phyloP scores from a whole-genome alignment of 2,113 vertebrate genomes.

The Pseudorectes ferrugineus region DNA sequence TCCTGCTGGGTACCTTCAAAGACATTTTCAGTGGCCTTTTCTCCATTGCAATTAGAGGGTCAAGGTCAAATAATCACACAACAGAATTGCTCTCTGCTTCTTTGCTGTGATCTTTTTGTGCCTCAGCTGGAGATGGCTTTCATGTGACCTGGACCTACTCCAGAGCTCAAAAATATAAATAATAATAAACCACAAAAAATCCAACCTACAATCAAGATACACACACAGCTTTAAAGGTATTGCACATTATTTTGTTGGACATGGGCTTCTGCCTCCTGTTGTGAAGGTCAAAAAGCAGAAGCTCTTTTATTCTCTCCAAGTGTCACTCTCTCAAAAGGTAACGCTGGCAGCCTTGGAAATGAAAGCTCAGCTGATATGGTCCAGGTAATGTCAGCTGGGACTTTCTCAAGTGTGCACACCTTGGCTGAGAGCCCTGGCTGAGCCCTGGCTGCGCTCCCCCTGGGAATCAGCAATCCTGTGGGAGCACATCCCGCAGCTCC shows the following conservation, averaged over 20 bases:
- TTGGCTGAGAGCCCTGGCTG: background rate
- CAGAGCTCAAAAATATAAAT: background rate
- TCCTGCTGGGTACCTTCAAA: background rate
- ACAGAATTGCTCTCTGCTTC: background rate
- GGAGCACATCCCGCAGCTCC: fast-evolving
- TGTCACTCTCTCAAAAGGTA: background rate
- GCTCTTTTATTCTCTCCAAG: background rate
- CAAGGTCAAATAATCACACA: background rate
- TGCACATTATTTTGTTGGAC: background rate
- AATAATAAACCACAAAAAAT: background rate
- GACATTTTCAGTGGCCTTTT: background rate
- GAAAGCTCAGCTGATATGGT: background rate
- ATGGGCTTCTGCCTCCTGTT: background rate
- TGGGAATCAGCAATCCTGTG: fast-evolving
- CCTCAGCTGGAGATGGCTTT: background rate
- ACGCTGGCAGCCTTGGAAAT: background rate
- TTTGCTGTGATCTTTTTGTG: background rate
- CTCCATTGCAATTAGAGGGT: background rate
- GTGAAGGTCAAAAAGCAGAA: background rate
- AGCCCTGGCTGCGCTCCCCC: background rate
- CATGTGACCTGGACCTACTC: background rate
- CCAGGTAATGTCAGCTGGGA: background rate
- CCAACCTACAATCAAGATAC: background rate
- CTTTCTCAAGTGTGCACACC: background rate
- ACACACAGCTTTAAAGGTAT: background rate